phyloP scores from a whole-genome alignment of 2,113 vertebrate genomes.

The Xenopus borealis region DNA sequence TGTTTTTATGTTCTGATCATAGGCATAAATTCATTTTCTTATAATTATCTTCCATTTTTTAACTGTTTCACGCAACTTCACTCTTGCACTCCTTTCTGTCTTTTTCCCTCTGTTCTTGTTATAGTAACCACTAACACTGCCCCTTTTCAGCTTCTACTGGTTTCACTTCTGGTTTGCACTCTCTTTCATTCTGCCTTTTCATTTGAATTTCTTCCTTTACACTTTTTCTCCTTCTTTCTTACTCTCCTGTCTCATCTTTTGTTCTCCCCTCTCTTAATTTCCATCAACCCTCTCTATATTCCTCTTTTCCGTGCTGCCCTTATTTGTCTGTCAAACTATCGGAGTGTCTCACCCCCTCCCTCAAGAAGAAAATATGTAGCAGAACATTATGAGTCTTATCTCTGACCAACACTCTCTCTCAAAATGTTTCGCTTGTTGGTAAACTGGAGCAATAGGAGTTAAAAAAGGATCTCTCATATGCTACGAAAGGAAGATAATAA shows the following conservation, averaged over 20 bases:
- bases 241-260: not conserved
- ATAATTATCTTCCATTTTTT: not conserved
- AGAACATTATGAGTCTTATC: not conserved
- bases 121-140: not conserved
- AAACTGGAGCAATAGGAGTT: no score
- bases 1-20: no score
- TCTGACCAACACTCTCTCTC: not conserved
- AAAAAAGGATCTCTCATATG: no score
- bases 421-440: not conserved
- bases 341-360: not conserved
- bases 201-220: not conserved
- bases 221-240: not conserved
- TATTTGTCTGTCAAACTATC: not conserved
- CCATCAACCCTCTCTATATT: not conserved
- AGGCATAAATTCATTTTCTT: no score
- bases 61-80: not conserved
- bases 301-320: not conserved
- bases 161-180: not conserved
- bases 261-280: not conserved
- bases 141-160: not conserved
- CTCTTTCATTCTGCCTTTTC: not conserved
- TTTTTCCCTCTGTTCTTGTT: not conserved
- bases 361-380: conserved; percentile 9
- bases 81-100: not conserved
- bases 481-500: no score